phyloP scores from a whole-genome alignment of 2,888 invertebrate genomes.

The Melieria picta region DNA sequence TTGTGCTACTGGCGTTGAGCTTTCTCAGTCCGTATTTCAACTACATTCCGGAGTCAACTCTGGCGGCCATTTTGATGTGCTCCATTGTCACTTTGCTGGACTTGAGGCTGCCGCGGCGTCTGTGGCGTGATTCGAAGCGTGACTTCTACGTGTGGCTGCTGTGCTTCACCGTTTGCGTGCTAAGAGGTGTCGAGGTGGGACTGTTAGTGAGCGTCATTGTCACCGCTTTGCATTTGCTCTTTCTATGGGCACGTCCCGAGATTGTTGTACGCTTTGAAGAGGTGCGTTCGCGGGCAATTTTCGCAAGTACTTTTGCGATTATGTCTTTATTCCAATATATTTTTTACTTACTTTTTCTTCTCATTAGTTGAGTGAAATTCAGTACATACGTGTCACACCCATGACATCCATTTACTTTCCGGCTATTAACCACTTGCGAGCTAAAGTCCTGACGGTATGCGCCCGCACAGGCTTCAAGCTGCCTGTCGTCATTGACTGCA shows the following conservation, averaged over 20 bases:
- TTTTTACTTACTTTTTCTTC: not conserved
- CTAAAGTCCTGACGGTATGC: slow-evolving; percentile 70
- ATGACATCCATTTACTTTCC: slow-evolving; percentile 78
- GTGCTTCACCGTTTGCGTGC: slow-evolving; percentile 77
- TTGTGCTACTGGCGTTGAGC: slow-evolving; percentile 83
- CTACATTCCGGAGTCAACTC: slow-evolving; percentile 84
- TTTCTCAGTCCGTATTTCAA: slow-evolving; percentile 91
- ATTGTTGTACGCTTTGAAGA: slow-evolving; percentile 59
- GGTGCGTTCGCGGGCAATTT: slow-evolving; percentile 42
- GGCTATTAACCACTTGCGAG: slow-evolving; percentile 74
- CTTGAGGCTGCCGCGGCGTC: slow-evolving; percentile 64
- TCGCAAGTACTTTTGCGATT: not conserved
- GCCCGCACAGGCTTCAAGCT: slow-evolving; percentile 65
- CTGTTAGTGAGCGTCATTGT: slow-evolving; percentile 77
- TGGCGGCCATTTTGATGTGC: slow-evolving; percentile 89
- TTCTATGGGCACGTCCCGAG: slow-evolving; percentile 75
- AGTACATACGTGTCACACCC: slow-evolving; percentile 73
- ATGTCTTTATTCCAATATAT: not conserved
- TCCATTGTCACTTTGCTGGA: slow-evolving; percentile 71
- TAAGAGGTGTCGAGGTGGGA: slow-evolving; percentile 82
- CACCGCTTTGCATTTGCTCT: slow-evolving; percentile 74
- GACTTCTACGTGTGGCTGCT: slow-evolving; percentile 75
- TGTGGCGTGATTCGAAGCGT: slow-evolving; percentile 71
- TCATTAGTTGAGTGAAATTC: slow-evolving; percentile 67
- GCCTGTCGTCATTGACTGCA: slow-evolving; percentile 75